Percentiles rank a stretch among this genome's conserved stretches.
Conservation (phyloP, 2,113 vertebrate species). For the Pelecanus crispus region DNA sequence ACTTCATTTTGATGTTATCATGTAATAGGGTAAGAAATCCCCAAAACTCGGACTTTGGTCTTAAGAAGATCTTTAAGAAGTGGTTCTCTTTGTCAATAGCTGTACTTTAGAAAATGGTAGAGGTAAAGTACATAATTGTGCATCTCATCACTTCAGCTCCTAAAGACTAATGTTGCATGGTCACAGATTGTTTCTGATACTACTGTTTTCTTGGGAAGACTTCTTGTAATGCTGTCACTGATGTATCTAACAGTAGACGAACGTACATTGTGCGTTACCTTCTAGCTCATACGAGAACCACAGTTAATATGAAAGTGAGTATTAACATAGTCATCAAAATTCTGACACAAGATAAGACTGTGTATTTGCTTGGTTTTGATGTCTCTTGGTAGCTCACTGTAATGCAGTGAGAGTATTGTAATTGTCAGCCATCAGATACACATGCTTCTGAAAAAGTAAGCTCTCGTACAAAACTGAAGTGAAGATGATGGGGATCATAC, state of each 20-base stretch:
- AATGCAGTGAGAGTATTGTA: background rate
- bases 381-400: background rate
- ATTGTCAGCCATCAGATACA: background rate
- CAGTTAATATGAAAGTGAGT: background rate
- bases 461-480: background rate
- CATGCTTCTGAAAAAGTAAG: background rate
- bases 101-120: background rate
- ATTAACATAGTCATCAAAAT: too few relatives aligned
- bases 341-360: fast-evolving
- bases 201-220: background rate
- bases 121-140: background rate
- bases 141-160: background rate
- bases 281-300: fast-evolving
- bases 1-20: background rate
- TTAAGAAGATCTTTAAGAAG: background rate
- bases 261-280: fast-evolving
- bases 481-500: background rate
- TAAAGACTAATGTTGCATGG: background rate
- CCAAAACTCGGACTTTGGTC: background rate
- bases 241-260: background rate
- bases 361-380: background rate
- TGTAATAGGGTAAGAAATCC: background rate
- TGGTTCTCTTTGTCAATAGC: background rate
- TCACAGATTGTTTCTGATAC: background rate
- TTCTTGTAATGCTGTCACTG: background rate